Evolutionary conservation across 1,140 invertebrate genomes (phyloP).

Genomic region (Lysiphlebus fabarum): DNA sequence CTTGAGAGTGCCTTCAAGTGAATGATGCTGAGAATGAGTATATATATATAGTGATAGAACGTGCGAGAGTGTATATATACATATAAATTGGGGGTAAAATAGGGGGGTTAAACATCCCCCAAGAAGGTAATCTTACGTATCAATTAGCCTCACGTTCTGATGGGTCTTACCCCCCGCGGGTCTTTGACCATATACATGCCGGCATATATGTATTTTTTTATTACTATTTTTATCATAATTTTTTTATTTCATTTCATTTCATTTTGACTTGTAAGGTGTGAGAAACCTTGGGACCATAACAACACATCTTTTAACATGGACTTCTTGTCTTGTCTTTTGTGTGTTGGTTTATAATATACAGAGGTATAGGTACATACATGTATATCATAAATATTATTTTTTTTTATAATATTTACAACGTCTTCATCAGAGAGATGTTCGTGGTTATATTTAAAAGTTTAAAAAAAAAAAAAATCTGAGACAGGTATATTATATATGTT

Average conservation of each 20-base stretch:
- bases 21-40: conserved; percentile 14
- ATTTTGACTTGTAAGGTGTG: conserved; percentile 24
- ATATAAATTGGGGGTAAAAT: too few relatives aligned
- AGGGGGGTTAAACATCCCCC: conserved; percentile 25
- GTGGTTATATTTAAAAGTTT: too few relatives aligned
- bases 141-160: conserved; percentile 55
- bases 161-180: conserved; percentile 54
- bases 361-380: conserved; percentile 5
- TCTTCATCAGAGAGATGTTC: conserved; percentile 34
- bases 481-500: too few relatives aligned
- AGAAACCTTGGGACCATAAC: conserved; percentile 16
- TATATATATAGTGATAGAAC: background rate
- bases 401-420: conserved; percentile 35
- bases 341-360: background rate
- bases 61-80: conserved; percentile 6
- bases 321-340: background rate
- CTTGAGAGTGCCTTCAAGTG: background rate
- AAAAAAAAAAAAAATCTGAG: background rate
- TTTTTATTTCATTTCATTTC: conserved; percentile 12
- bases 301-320: background rate
- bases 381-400: conserved; percentile 6
- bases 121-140: conserved; percentile 56
- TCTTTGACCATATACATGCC: conserved; percentile 53
- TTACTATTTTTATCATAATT: conserved; percentile 7
- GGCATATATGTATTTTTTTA: conserved; percentile 32